Conservation (phyloP, 1,140 invertebrate genomes). For the Aleiodes sp. region DNA sequence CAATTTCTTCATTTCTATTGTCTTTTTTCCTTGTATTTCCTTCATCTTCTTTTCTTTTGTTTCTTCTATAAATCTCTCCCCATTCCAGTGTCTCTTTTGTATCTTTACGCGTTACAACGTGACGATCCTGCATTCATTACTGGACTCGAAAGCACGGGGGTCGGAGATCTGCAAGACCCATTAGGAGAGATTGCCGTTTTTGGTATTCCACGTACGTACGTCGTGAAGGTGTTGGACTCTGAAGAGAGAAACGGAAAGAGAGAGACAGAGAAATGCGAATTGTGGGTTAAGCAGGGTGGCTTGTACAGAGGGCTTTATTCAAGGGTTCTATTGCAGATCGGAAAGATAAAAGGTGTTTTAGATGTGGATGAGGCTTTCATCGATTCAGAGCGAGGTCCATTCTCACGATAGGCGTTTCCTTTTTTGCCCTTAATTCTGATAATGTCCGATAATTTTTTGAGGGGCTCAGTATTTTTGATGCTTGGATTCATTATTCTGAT, state of each 20-base stretch:
- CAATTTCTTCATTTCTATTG: neutral
- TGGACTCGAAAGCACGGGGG: constrained; percentile 5
- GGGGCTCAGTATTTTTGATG: no score
- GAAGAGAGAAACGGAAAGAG: neutral
- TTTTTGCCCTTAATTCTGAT: no score
- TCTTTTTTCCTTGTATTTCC: neutral
- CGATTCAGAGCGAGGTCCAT: no score
- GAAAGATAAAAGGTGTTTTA: constrained; percentile 4
- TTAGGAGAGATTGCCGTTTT: constrained; percentile 17
- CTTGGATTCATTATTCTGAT: no score
- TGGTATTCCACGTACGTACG: constrained; percentile 12
- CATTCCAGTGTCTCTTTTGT: neutral
- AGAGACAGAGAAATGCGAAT: neutral
- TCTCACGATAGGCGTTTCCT: no score
- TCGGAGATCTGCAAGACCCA: neutral
- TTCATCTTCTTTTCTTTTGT: constrained; percentile 12
- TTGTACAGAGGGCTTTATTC: constrained; percentile 13
- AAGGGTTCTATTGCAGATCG: neutral
- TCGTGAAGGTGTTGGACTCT: constrained; percentile 9
- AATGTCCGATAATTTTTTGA: no score
- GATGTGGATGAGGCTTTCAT: neutral
- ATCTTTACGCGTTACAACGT: constrained; percentile 17
- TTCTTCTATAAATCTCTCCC: neutral
- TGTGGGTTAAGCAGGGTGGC: neutral
- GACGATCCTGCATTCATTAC: constrained; percentile 15